Conservation (phyloP, 92 coral and sea anemone genomes). For the Umimayanthus kanabou region DNA sequence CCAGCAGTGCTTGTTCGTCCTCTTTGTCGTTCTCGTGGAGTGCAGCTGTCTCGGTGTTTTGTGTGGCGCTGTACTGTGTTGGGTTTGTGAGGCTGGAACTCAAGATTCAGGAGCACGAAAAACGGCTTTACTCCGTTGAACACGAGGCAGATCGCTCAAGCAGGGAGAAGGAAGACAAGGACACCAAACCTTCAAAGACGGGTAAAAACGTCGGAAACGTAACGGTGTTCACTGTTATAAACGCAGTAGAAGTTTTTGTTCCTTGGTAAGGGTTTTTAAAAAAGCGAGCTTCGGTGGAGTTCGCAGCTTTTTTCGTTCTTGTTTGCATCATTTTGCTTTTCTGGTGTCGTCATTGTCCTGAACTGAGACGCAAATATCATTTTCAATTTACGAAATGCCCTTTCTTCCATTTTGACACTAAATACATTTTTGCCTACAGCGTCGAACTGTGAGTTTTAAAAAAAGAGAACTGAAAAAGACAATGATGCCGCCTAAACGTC, state of each 20-base stretch:
- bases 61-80: conserved; percentile 13
- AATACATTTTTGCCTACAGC: too few species aligned
- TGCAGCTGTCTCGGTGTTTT: conserved; percentile 10
- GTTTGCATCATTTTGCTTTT: too few species aligned
- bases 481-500: too few species aligned
- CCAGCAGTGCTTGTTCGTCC: not conserved
- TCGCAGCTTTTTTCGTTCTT: too few species aligned
- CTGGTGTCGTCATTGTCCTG: too few species aligned
- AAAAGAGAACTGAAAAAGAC: too few species aligned
- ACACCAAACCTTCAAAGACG: not conserved
- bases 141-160: not conserved
- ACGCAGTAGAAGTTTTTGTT: not conserved
- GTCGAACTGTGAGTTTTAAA: too few species aligned
- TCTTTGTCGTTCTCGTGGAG: conserved; percentile 1
- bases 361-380: too few species aligned
- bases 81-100: conserved; percentile 16
- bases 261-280: not conserved
- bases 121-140: conserved; percentile 15
- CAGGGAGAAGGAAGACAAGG: not conserved
- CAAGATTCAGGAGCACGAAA: conserved; percentile 11
- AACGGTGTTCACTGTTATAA: not conserved
- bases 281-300: too few species aligned
- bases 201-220: not conserved
- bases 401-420: too few species aligned
- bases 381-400: too few species aligned